Percentiles rank a stretch among this genome's conserved stretches.
These are phyloP conservation scores for Echeneis naucrates DNA, from an alignment of 2,797 vertebrate species.

Conservation along the genomic window DNA sequence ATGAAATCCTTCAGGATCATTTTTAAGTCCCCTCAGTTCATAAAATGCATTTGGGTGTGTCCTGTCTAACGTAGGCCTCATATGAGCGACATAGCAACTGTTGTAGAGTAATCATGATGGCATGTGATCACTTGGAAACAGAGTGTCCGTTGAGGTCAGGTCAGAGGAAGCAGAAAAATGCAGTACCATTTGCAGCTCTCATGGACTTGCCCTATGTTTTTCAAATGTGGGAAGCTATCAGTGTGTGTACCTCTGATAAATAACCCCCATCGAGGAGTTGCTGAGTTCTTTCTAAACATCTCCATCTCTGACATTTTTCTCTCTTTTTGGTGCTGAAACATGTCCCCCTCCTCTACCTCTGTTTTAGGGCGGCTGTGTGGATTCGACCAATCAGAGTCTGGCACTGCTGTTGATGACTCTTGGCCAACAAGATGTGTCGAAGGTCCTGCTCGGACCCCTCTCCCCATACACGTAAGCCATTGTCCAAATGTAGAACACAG, in stretches of 20 bases:
- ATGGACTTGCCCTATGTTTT: neutral
- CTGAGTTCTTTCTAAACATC: conserved; percentile 30
- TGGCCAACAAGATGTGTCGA: conserved; percentile 97
- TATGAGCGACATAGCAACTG: conserved; percentile 13
- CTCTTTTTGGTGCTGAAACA: conserved; percentile 55
- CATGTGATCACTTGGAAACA: conserved; percentile 46
- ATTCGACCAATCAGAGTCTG: conserved; percentile 96
- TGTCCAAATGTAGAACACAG: neutral
- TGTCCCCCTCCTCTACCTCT: conserved; percentile 27
- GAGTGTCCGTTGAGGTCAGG: conserved; percentile 39
- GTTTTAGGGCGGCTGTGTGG: conserved; percentile 95
- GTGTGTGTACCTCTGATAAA: conserved; percentile 20
- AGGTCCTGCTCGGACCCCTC: conserved; percentile 93
- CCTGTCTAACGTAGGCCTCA: neutral
- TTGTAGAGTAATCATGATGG: conserved; percentile 27
- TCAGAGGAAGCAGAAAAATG: neutral
- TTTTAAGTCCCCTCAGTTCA: neutral
- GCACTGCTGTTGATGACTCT: conserved; percentile 95
- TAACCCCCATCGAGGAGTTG: conserved; percentile 14
- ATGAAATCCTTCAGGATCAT: neutral
- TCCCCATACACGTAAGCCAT: conserved; percentile 92
- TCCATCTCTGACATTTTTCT: conserved; percentile 43
- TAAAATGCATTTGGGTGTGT: conserved; percentile 46
- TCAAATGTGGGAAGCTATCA: neutral
- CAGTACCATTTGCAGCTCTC: neutral